Evolutionary conservation across 2,797 vertebrate genomes (phyloP).

Genomic region (Triplophysa bombifrons): DNA sequence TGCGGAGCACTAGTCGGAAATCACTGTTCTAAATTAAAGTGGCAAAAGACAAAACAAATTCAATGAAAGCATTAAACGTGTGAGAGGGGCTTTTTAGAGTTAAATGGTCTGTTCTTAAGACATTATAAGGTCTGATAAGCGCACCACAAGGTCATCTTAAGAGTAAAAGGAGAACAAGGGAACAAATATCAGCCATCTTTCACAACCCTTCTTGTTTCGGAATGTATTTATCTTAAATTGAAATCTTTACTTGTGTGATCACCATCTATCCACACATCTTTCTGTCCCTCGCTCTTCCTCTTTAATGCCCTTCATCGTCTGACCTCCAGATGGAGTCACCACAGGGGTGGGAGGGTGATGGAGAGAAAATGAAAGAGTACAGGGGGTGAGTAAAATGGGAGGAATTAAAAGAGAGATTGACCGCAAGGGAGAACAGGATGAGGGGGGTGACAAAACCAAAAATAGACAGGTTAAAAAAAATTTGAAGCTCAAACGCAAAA

Average conservation of each 20-base stretch:
- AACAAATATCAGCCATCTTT: neutral
- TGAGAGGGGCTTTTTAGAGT: neutral
- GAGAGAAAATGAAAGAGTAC: constrained; percentile 79
- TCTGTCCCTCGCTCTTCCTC: constrained; percentile 26
- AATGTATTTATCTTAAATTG: neutral
- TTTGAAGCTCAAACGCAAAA: neutral
- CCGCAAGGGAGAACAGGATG: constrained; percentile 32
- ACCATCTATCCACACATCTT: neutral
- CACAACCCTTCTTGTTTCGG: neutral
- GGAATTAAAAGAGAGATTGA: constrained; percentile 53
- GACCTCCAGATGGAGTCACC: constrained; percentile 83
- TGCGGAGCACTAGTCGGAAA: neutral
- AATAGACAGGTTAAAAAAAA: constrained; percentile 45
- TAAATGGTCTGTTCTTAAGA: neutral
- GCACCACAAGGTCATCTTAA: neutral
- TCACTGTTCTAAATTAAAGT: neutral
- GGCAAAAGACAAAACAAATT: neutral
- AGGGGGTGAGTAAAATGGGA: constrained; percentile 64
- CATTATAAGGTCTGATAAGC: neutral
- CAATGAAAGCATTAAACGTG: neutral
- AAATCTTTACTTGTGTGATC: neutral
- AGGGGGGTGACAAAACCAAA: constrained; percentile 58
- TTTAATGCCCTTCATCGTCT: constrained; percentile 74
- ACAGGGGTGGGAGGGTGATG: constrained; percentile 70
- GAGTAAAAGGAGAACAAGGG: neutral